Evolutionary conservation across 2,797 vertebrate genomes (phyloP).

Genomic region (Ctenochaetus hawaiiensis): DNA sequence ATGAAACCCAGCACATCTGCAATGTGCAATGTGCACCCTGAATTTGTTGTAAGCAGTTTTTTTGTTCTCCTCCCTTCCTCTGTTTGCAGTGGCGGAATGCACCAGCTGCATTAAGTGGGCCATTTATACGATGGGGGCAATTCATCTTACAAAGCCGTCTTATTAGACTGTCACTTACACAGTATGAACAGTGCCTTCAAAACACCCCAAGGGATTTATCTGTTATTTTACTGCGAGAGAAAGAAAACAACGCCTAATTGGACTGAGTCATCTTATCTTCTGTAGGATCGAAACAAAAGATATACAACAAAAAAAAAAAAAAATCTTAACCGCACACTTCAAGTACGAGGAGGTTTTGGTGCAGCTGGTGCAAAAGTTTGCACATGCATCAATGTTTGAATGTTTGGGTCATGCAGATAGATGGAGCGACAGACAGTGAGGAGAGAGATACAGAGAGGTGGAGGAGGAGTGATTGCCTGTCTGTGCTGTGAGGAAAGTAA

Average conservation of each 20-base stretch:
- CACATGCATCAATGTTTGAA: conserved; percentile 40
- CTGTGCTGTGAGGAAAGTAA: conserved; percentile 77
- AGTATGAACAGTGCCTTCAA: conserved; percentile 83
- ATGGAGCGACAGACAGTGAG: conserved; percentile 55
- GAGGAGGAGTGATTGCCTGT: conserved; percentile 78
- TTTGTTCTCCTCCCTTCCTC: conserved; percentile 25
- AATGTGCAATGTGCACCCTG: conserved; percentile 52
- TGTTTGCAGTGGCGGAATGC: conserved; percentile 73
- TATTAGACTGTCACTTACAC: conserved; percentile 85
- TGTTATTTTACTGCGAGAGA: conserved; percentile 79
- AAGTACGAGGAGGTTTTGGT: conserved; percentile 28
- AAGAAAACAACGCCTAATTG: conserved; percentile 82
- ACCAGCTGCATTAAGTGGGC: conserved; percentile 83
- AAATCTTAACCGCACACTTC: conserved; percentile 18
- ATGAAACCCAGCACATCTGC: conserved; percentile 64
- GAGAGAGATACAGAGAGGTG: conserved; percentile 40
- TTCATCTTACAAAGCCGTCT: conserved; percentile 85
- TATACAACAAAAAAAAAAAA: neutral
- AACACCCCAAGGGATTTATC: conserved; percentile 80
- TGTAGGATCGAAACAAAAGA: conserved; percentile 66
- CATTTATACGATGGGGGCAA: conserved; percentile 83
- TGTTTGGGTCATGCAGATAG: conserved; percentile 58
- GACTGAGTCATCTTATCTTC: conserved; percentile 81
- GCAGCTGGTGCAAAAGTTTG: conserved; percentile 36
- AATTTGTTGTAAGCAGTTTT: conserved; percentile 73